A percentile compares a stretch with the other conserved stretches of the same genome.
phyloP scores from a whole-genome alignment of 2,113 vertebrate genomes.

The Brevimyrus niger region DNA sequence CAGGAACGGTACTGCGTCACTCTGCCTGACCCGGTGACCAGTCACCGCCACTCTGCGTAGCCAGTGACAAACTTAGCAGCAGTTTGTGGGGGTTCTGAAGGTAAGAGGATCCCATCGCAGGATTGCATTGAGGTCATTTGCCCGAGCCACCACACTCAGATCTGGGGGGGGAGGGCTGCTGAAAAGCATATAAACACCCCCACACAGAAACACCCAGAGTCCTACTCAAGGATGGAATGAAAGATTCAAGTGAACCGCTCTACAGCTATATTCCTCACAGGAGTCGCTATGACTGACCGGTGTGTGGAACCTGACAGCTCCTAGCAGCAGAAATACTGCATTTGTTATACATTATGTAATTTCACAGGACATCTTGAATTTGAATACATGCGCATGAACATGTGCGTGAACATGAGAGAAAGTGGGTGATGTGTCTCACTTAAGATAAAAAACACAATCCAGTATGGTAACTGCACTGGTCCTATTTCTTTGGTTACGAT shows the following conservation, averaged over 20 bases:
- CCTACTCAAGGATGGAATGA: neutral
- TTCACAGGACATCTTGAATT: constrained; percentile 13
- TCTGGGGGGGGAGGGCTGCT: neutral
- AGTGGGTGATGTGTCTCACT: constrained; percentile 1
- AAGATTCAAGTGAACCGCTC: neutral
- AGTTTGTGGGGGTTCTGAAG: neutral
- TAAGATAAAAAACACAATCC: neutral
- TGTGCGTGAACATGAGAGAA: neutral
- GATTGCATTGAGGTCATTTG: neutral
- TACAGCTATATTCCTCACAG: neutral
- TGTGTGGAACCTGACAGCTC: neutral
- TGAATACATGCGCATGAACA: neutral
- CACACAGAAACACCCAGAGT: neutral
- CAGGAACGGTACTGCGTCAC: neutral
- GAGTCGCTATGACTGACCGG: neutral
- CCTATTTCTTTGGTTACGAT: neutral
- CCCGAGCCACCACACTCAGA: neutral
- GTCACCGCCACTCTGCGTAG: neutral
- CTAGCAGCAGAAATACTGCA: neutral
- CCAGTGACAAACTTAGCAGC: neutral
- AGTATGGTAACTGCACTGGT: neutral
- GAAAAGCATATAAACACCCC: neutral
- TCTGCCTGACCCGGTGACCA: constrained; percentile 22
- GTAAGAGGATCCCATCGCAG: neutral
- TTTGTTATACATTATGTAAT: constrained; percentile 7